phyloP scores from a whole-genome alignment of 2,888 invertebrate genomes.

The Cephonodes hylas region DNA sequence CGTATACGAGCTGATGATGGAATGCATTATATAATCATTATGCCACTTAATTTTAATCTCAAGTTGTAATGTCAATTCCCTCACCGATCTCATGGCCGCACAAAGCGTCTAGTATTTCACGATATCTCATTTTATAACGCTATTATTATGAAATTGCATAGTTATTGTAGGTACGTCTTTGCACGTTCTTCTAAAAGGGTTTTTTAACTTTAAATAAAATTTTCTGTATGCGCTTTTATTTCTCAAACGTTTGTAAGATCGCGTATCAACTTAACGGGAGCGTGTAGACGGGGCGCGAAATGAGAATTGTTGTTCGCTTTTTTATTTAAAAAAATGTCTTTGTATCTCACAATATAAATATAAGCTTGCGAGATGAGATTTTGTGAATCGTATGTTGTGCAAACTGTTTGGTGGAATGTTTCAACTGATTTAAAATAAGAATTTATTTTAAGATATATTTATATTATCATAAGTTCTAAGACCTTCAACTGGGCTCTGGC shows the following conservation, averaged over 20 bases:
- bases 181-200: conserved; percentile 22
- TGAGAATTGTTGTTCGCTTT: background rate
- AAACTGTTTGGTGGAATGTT: too few species aligned
- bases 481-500: too few species aligned
- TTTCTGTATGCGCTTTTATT: background rate
- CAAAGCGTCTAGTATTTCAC: conserved; percentile 24
- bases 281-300: background rate
- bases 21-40: too few species aligned
- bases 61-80: background rate
- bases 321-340: background rate
- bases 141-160: conserved; percentile 40
- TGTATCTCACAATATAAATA: background rate
- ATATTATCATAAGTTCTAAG: too few species aligned
- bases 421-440: too few species aligned
- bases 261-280: background rate
- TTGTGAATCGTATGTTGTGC: too few species aligned
- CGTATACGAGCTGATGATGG: too few species aligned
- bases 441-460: too few species aligned
- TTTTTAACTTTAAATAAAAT: conserved; percentile 22
- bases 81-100: conserved; percentile 21
- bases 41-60: background rate
- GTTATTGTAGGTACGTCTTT: conserved; percentile 25
- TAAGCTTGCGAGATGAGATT: background rate
- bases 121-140: conserved; percentile 40
- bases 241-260: background rate